Percentiles rank a stretch among this genome's conserved stretches.
Evolutionary conservation across 1,140 invertebrate genomes (phyloP).

Genomic region (Apis dorsata): DNA sequence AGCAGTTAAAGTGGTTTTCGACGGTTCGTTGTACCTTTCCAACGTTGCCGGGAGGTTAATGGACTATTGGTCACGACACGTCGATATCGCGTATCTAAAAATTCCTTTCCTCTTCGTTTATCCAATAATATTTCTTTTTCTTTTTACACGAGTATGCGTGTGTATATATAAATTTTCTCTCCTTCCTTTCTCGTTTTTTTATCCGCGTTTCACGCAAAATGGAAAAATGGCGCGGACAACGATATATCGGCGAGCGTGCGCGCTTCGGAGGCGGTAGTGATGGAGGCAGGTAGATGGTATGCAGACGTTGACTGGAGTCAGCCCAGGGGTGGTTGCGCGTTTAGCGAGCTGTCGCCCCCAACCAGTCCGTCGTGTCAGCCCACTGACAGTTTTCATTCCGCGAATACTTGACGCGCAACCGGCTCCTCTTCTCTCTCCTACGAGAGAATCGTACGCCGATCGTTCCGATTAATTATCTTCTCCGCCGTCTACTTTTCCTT

Average conservation of each 20-base stretch:
- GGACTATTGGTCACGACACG: slow-evolving; percentile 67
- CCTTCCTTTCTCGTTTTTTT: too few species aligned
- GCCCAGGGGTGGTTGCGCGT: slow-evolving; percentile 67
- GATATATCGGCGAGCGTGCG: slow-evolving; percentile 48
- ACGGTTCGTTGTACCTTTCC: slow-evolving; percentile 45
- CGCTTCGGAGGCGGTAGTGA: slow-evolving; percentile 17
- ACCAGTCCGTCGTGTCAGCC: slow-evolving; percentile 67
- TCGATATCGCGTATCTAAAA: slow-evolving; percentile 66
- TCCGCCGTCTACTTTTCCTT: slow-evolving; percentile 24
- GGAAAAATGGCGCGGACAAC: slow-evolving; percentile 46
- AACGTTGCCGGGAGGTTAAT: slow-evolving; percentile 62
- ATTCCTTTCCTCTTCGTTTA: background rate
- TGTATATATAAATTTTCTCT: too few species aligned
- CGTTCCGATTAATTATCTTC: slow-evolving; percentile 66
- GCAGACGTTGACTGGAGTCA: slow-evolving; percentile 64
- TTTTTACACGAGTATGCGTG: background rate
- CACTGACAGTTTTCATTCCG: slow-evolving; percentile 75
- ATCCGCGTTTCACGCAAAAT: too few species aligned
- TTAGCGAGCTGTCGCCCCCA: slow-evolving; percentile 74
- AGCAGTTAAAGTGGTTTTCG: slow-evolving; percentile 60
- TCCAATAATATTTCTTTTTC: background rate
- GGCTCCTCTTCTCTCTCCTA: slow-evolving; percentile 65
- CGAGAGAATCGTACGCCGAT: slow-evolving; percentile 46
- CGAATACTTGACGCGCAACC: slow-evolving; percentile 68
- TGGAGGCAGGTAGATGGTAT: slow-evolving; percentile 58